phyloP scores from a whole-genome alignment of 2,888 invertebrate species.

The Drosophila tanythrix region DNA sequence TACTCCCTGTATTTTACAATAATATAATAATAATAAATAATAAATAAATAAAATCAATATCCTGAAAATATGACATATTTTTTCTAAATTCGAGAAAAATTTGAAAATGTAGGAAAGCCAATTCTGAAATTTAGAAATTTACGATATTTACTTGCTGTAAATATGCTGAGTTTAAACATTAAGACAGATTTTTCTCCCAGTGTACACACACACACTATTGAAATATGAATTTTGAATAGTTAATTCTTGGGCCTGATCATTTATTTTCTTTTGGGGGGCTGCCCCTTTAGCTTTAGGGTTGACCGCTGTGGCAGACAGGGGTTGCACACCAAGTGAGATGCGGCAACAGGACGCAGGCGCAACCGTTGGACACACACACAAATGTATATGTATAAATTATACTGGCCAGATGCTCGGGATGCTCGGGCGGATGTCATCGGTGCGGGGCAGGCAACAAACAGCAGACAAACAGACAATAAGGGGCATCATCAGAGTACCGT shows the following conservation, averaged over 20 bases:
- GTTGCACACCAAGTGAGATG: slow-evolving; percentile 7
- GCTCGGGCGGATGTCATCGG: slow-evolving; percentile 10
- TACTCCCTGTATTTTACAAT: neutral
- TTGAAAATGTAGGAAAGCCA: too few relatives aligned
- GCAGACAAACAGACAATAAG: neutral
- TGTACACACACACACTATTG: neutral
- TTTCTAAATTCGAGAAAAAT: too few relatives aligned
- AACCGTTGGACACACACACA: slow-evolving; percentile 4
- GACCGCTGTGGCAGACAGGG: slow-evolving; percentile 32
- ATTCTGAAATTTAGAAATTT: neutral
- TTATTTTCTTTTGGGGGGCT: slow-evolving; percentile 35
- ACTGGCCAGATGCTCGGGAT: slow-evolving; percentile 8
- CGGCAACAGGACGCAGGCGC: slow-evolving; percentile 9
- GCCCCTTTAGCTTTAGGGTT: slow-evolving; percentile 52
- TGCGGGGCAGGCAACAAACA: neutral
- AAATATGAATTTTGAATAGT: slow-evolving; percentile 24
- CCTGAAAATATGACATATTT: too few relatives aligned
- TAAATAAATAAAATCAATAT: too few relatives aligned
- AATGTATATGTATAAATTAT: neutral
- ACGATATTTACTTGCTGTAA: neutral
- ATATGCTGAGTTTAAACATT: neutral
- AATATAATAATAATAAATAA: too few relatives aligned
- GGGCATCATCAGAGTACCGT: neutral
- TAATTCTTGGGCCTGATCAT: slow-evolving; percentile 29
- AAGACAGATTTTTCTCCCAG: neutral